phyloP scores from a whole-genome alignment of 2,888 invertebrate species.

The Mechanitis mazaeus region DNA sequence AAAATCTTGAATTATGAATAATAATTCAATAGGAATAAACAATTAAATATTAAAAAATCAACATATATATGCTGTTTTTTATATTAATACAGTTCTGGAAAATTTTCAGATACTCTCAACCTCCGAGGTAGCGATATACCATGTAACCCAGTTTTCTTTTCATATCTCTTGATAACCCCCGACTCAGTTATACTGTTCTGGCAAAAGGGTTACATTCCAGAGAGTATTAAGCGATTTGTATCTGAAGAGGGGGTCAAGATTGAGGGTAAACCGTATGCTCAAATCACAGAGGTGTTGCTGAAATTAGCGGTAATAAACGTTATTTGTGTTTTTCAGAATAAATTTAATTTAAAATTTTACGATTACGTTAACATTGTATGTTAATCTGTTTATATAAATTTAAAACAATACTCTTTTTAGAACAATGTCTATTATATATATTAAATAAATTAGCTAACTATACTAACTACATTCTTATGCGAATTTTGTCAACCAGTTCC shows the following conservation, averaged over 20 bases:
- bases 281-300: slow-evolving; percentile 70
- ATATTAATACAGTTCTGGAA: no score
- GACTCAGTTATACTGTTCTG: slow-evolving; percentile 79
- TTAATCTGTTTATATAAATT: no score
- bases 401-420: no score
- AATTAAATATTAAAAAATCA: no score
- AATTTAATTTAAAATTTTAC: not conserved
- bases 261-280: slow-evolving; percentile 73
- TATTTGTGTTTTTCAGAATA: not conserved
- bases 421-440: no score
- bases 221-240: slow-evolving; percentile 77
- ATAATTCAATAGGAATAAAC: no score
- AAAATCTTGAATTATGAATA: no score
- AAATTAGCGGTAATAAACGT: slow-evolving; percentile 49
- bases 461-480: no score
- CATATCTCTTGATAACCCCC: slow-evolving; percentile 77
- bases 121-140: slow-evolving; percentile 91
- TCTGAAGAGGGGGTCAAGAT: slow-evolving; percentile 68
- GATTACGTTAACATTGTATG: no score
- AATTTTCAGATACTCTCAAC: slow-evolving; percentile 84
- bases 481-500: no score
- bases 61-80: no score
- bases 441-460: no score
- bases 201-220: slow-evolving; percentile 74
- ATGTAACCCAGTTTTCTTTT: slow-evolving; percentile 91